Evolutionary conservation across 1,140 invertebrate species (phyloP).

Genomic region (Thaumatotibia leucotreta): DNA sequence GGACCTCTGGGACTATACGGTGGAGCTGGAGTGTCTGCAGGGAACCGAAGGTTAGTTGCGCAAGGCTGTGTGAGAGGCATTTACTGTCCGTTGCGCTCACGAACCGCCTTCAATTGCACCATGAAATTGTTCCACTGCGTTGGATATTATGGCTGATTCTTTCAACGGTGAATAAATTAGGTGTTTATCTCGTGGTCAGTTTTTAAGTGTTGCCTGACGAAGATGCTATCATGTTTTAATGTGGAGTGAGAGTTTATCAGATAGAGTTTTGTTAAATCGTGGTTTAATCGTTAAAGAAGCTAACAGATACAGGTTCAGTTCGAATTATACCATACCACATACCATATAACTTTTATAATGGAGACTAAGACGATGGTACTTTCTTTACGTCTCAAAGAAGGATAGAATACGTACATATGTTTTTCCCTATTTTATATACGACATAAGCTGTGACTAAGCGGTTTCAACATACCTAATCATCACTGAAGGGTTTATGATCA

Average conservation of each 20-base stretch:
- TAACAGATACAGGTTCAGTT: too few relatives aligned
- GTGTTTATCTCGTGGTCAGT: neutral
- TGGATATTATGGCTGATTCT: neutral
- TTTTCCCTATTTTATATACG: too few relatives aligned
- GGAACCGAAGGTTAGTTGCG: conserved; percentile 81
- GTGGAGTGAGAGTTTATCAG: too few relatives aligned
- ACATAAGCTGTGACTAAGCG: neutral
- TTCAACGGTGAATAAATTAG: neutral
- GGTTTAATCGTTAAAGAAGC: too few relatives aligned
- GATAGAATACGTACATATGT: too few relatives aligned
- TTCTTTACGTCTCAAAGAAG: too few relatives aligned
- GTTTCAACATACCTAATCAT: neutral
- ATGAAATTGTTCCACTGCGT: conserved; percentile 31
- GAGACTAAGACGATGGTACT: too few relatives aligned
- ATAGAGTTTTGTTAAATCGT: too few relatives aligned
- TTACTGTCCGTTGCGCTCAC: conserved; percentile 35
- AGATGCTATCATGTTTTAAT: too few relatives aligned
- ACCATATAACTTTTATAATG: too few relatives aligned
- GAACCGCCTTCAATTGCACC: conserved; percentile 41
- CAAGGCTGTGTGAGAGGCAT: conserved; percentile 54
- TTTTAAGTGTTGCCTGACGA: neutral
- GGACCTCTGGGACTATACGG: conserved; percentile 89
- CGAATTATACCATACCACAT: too few relatives aligned
- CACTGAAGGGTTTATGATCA: neutral
- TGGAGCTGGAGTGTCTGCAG: conserved; percentile 86